These are phyloP conservation scores for Notamacropus eugenii DNA, from an alignment of 2,797 vertebrate genomes.

Conservation along the genomic window DNA sequence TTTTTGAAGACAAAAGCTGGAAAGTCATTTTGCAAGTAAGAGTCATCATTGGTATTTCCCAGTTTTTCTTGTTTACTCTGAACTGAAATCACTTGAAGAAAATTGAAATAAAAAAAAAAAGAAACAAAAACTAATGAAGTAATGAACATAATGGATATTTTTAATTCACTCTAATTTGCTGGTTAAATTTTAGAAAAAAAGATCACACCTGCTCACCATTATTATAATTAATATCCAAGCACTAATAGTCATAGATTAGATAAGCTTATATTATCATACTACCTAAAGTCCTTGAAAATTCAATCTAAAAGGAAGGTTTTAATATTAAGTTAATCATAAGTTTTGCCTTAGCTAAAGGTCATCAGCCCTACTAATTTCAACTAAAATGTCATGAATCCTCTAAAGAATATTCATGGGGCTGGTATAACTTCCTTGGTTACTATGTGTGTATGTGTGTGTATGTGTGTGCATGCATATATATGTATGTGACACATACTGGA, in stretches of 20 bases:
- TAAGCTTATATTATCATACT: constrained; percentile 19
- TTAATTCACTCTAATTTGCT: constrained; percentile 61
- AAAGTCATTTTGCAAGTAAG: constrained; percentile 31
- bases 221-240: constrained; percentile 29
- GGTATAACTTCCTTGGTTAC: not conserved
- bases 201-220: constrained; percentile 33
- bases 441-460: too few relatives aligned
- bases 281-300: constrained; percentile 38
- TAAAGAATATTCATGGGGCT: not conserved
- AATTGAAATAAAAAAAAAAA: constrained; percentile 47
- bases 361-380: not conserved
- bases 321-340: constrained; percentile 27
- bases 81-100: constrained; percentile 49
- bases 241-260: constrained; percentile 38
- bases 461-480: too few relatives aligned
- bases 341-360: constrained; percentile 18
- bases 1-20: not conserved
- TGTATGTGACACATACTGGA: too few relatives aligned
- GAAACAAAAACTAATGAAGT: not conserved
- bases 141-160: not conserved
- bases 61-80: constrained; percentile 25
- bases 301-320: not conserved
- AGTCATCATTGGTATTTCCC: constrained; percentile 19
- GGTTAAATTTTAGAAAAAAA: constrained; percentile 42
- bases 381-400: not conserved